phyloP scores from a whole-genome alignment of 1,140 invertebrate genomes.

The Zaprionus ghesquierei region DNA sequence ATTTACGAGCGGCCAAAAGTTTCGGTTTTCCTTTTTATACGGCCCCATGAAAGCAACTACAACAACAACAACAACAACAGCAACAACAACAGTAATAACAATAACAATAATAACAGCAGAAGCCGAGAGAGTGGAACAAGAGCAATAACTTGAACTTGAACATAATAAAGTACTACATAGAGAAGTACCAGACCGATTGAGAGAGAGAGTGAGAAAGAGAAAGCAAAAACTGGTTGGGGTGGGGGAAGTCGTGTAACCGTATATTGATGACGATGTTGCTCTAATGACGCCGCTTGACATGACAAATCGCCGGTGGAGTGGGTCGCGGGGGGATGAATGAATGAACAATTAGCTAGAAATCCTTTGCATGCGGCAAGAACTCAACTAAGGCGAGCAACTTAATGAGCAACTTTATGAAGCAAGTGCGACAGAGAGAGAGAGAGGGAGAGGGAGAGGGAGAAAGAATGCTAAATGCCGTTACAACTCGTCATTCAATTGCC shows the following conservation, averaged over 20 bases:
- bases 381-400: neutral
- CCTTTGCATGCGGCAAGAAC: neutral
- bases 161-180: slow-evolving; percentile 42
- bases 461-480: neutral
- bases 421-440: neutral
- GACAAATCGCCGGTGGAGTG: slow-evolving; percentile 25
- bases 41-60: slow-evolving; percentile 30
- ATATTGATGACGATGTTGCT: slow-evolving; percentile 38
- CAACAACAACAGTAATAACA: slow-evolving; percentile 11
- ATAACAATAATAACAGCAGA: slow-evolving; percentile 9
- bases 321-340: neutral
- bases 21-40: slow-evolving; percentile 47
- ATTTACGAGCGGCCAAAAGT: slow-evolving; percentile 76
- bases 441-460: neutral
- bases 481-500: neutral
- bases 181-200: slow-evolving; percentile 6
- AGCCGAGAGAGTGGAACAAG: slow-evolving; percentile 5
- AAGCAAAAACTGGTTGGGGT: too few species aligned
- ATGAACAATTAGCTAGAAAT: slow-evolving; percentile 24
- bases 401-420: neutral
- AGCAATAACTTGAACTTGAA: slow-evolving; percentile 38
- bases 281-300: slow-evolving; percentile 39
- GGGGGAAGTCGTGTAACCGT: slow-evolving; percentile 28
- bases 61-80: slow-evolving; percentile 31
- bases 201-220: neutral